Percentiles rank a stretch among this genome's conserved stretches.
These are phyloP conservation scores for Silurus aristotelis DNA, from an alignment of 2,797 vertebrate species.

Conservation along the genomic window DNA sequence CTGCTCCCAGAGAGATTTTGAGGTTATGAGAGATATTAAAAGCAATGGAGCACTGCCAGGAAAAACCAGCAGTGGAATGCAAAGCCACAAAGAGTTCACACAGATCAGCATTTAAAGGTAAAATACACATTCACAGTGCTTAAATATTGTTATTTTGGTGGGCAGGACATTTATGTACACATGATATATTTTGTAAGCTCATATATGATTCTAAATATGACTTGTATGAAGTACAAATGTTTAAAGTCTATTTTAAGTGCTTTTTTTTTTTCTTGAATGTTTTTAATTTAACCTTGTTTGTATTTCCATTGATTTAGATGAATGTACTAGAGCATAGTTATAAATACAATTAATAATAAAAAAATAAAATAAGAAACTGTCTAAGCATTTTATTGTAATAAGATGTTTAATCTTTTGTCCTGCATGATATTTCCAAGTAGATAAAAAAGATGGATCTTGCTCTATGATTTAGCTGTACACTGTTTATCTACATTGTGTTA, in stretches of 20 bases:
- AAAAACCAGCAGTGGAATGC: constrained; percentile 40
- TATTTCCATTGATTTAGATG: not conserved
- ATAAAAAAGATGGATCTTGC: not conserved
- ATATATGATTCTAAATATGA: constrained; percentile 3
- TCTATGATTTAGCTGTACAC: not conserved
- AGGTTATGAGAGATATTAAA: constrained; percentile 51
- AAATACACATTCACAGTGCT: constrained; percentile 36
- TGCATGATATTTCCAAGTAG: not conserved
- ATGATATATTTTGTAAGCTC: constrained; percentile 18
- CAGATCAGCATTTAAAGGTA: constrained; percentile 51
- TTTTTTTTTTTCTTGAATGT: not conserved
- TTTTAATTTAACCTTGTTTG: not conserved
- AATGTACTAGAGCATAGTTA: not conserved
- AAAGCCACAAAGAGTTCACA: constrained; percentile 43
- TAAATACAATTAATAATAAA: not conserved
- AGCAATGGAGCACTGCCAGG: constrained; percentile 38
- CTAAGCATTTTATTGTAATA: not conserved
- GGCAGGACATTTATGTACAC: constrained; percentile 32
- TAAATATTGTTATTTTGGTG: constrained; percentile 49
- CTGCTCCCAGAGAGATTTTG: constrained; percentile 36
- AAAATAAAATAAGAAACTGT: not conserved
- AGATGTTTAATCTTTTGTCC: not conserved
- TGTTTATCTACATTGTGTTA: not conserved
- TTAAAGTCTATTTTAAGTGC: not conserved
- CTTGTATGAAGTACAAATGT: constrained; percentile 8